Percentiles rank a stretch among this genome's conserved stretches.
Evolutionary conservation across 2,113 vertebrate genomes (phyloP).

Genomic region (Trichechus manatus): DNA sequence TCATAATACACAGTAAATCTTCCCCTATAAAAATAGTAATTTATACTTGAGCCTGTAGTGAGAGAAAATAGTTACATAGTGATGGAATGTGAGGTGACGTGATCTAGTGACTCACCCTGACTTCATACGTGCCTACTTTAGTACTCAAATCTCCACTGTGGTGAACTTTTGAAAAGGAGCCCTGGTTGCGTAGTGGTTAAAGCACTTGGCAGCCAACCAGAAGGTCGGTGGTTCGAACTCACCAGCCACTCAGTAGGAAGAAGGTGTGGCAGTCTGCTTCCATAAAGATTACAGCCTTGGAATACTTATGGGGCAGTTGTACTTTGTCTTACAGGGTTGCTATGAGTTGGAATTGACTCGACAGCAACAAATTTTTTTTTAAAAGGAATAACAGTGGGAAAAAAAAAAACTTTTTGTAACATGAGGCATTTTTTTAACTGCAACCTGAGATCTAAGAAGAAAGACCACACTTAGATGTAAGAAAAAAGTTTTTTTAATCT

Average conservation of each 20-base stretch:
- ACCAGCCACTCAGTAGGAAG: background rate
- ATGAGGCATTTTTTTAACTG: background rate
- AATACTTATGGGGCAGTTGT: background rate
- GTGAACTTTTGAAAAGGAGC: constrained; percentile 1
- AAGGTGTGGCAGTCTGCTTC: background rate
- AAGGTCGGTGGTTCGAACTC: background rate
- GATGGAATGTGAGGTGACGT: background rate
- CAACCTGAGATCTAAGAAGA: background rate
- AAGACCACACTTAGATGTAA: background rate
- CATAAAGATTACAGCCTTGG: background rate
- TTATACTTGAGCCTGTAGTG: background rate
- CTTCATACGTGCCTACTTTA: background rate
- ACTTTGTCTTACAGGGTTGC: background rate
- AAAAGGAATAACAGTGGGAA: background rate
- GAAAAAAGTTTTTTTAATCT: background rate
- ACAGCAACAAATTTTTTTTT: background rate
- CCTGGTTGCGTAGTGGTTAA: background rate
- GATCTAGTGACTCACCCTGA: background rate
- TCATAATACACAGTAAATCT: background rate
- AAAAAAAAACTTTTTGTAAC: background rate
- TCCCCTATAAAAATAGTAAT: background rate
- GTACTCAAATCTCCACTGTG: background rate
- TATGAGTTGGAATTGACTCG: background rate
- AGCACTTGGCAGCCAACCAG: background rate
- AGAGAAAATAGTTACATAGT: background rate